These are phyloP conservation scores for Aselliscus stoliczkanus DNA, from an alignment of 2,797 vertebrate genomes.

Conservation along the genomic window DNA sequence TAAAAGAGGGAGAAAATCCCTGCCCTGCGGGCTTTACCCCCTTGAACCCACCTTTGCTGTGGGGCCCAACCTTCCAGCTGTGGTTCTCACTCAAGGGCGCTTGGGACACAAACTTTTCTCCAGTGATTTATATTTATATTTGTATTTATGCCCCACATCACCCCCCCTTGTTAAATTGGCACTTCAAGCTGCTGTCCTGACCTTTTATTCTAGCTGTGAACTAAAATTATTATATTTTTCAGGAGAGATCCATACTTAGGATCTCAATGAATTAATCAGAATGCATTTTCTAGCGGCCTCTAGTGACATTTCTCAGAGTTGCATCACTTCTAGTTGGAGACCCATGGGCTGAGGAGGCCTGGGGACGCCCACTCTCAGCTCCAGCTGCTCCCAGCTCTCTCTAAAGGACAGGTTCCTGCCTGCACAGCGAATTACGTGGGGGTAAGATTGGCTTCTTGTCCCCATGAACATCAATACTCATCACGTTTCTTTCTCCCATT, in stretches of 20 bases:
- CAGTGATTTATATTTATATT: background rate
- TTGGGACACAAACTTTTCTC: background rate
- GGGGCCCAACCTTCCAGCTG: background rate
- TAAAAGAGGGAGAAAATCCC: no score
- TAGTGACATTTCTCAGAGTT: background rate
- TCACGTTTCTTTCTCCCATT: no score
- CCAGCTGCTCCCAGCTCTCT: background rate
- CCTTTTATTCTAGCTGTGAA: background rate
- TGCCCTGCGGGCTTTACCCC: background rate
- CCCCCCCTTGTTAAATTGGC: background rate
- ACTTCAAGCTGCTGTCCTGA: no score
- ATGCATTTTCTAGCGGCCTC: background rate
- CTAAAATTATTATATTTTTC: background rate
- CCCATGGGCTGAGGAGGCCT: no score
- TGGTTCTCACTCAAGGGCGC: background rate
- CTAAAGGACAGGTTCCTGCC: fast-evolving
- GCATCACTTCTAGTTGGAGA: background rate
- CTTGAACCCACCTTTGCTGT: no score
- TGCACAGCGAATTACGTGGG: background rate
- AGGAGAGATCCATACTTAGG: background rate
- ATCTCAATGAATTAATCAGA: background rate
- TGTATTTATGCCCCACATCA: background rate
- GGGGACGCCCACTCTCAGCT: no score
- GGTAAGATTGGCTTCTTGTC: background rate
- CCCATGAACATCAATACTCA: background rate